Conservation (phyloP, 2,888 invertebrate species). For the Phyto melanocephala region DNA sequence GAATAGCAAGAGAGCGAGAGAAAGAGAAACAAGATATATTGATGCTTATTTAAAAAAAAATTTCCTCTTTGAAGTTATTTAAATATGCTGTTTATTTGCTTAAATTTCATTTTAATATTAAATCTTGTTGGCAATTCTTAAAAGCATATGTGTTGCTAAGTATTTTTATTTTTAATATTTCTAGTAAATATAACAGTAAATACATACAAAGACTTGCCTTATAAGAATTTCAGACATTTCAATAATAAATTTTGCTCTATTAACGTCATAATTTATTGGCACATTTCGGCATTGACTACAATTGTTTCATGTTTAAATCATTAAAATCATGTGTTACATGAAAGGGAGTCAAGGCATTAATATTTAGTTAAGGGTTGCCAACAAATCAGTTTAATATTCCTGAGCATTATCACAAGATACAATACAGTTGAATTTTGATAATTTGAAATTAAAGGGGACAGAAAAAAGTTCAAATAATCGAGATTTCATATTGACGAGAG, state of each 20-base stretch:
- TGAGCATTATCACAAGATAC: too few species aligned
- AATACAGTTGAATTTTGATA: too few species aligned
- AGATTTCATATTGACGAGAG: too few species aligned
- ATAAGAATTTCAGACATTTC: not conserved
- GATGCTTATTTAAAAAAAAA: slow-evolving; percentile 19
- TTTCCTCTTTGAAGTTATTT: not conserved
- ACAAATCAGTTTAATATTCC: not conserved
- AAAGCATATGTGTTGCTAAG: not conserved
- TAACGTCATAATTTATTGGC: slow-evolving; percentile 24
- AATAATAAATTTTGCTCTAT: slow-evolving; percentile 36
- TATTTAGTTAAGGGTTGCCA: not conserved
- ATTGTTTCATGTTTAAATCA: slow-evolving; percentile 32
- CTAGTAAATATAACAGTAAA: too few species aligned
- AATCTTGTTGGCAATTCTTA: not conserved
- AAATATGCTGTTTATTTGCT: not conserved
- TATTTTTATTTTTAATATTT: too few species aligned
- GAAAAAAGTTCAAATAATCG: too few species aligned
- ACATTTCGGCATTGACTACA: not conserved
- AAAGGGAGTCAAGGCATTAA: not conserved
- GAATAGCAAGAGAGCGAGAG: too few species aligned
- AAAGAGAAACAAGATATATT: slow-evolving; percentile 26
- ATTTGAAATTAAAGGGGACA: too few species aligned
- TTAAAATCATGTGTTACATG: slow-evolving; percentile 49
- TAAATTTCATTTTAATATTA: not conserved
- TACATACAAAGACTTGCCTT: not conserved